Evolutionary conservation across 2,797 vertebrate genomes (phyloP), one percentile per base, ranked within the genome.

Genomic region (Todus mexicanus): DNA sequence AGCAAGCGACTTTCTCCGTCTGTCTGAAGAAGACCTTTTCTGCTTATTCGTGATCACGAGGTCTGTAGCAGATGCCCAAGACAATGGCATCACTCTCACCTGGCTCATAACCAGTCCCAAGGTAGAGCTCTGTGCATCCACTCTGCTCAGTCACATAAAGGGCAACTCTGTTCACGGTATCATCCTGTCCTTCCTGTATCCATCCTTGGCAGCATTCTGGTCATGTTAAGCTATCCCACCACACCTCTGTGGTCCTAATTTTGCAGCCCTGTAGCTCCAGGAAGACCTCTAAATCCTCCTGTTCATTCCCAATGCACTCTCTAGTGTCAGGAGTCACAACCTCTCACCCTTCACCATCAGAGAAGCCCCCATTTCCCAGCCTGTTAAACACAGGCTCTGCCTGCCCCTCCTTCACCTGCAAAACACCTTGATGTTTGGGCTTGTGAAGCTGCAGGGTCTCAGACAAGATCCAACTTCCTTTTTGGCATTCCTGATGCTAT

Each of bases 61-160:
- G 8, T 53, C 38, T 65, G 25, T 53, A 84, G 56, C 13, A 61
- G 69, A 11, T 2, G 1, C 35, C 35, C 11, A 4, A 19, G 65
- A 9, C 15, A 42, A 11, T 18, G 18, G 20, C 22, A 63, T 50
- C 5, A 3, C 31, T 42, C 27, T 65, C 7, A 59, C 43, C 22
- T 48, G 33, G 14, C 31, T 69, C 31, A 43, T 64, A 16, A 38
- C 19, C 15, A n/a, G 21, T 40, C 25, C 23, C 18, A 60, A 40
- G 63, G 37, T 66, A 72, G 16, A 64, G 7, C 42, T 60, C 18
- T 31, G 27, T 35, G 18, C 15, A 29, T 33, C 37, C 7, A 18
- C 21, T 31, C 59, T 74, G 40, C 40, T 84, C 35, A 38, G 0
- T 15, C 15, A 31, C 0, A 0, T 26, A 11, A 74, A n/a, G 26